Percentiles rank a stretch among this genome's conserved stretches.
These are phyloP conservation scores for Holacanthella duospinosa DNA, from an alignment of 2,888 invertebrate genomes.

Conservation along the genomic window DNA sequence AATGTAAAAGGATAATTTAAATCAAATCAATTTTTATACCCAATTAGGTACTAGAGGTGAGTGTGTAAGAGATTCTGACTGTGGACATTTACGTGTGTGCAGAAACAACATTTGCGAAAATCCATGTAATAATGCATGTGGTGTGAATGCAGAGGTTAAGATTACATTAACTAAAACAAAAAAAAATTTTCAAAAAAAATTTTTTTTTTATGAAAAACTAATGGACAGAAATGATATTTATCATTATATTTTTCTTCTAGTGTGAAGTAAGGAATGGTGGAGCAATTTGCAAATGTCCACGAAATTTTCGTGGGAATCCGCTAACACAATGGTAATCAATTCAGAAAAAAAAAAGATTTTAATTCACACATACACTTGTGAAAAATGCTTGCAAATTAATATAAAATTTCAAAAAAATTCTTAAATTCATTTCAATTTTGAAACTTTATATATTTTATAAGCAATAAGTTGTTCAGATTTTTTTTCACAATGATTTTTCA, in stretches of 20 bases:
- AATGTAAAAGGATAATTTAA: not conserved
- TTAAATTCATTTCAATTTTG: no score
- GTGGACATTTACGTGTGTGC: slow-evolving; percentile 62
- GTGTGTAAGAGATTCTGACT: slow-evolving; percentile 65
- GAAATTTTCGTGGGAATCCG: slow-evolving; percentile 4
- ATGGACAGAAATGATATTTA: no score
- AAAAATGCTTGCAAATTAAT: no score
- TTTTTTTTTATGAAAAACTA: no score
- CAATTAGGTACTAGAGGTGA: slow-evolving; percentile 59
- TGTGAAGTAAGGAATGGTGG: slow-evolving; percentile 61
- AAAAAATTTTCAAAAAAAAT: no score
- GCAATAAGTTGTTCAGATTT: no score
- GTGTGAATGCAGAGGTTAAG: slow-evolving; percentile 61
- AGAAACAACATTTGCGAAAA: slow-evolving; percentile 56
- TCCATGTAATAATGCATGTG: slow-evolving; percentile 47
- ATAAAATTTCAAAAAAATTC: no score
- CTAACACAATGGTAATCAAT: not conserved
- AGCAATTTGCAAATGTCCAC: slow-evolving; percentile 12
- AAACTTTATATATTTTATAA: no score
- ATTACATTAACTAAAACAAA: no score
- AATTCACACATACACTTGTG: not conserved
- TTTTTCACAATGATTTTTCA: no score
- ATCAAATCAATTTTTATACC: no score
- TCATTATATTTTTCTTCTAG: no score
- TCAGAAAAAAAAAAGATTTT: not conserved